Percentiles rank a stretch among this genome's conserved stretches.
phyloP scores from a whole-genome alignment of 2,797 vertebrate species.

The Glossophaga mutica region DNA sequence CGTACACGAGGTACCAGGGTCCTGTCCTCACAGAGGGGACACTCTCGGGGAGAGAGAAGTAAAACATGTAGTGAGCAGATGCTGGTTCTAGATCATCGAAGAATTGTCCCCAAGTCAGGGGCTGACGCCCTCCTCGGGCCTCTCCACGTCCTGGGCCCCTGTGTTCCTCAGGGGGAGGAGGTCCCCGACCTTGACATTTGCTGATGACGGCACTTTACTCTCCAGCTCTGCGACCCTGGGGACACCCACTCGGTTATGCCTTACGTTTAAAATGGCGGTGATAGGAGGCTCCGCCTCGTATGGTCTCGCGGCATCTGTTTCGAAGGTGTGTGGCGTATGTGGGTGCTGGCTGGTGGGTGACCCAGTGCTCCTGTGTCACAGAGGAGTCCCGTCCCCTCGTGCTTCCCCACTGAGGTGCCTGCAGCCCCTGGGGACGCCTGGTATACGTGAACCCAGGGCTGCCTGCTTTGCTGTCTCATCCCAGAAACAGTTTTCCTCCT shows the following conservation, averaged over 20 bases:
- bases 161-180: background rate
- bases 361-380: no score
- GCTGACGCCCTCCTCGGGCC: background rate
- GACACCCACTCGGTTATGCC: background rate
- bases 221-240: background rate
- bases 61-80: background rate
- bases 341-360: no score
- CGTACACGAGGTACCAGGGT: background rate
- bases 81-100: background rate
- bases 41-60: background rate
- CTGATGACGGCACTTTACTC: background rate
- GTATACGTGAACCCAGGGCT: background rate
- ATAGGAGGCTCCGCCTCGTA: no score
- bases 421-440: no score
- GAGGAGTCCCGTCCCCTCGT: no score
- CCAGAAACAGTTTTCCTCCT: background rate
- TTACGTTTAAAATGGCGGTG: no score
- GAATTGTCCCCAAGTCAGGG: background rate
- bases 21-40: background rate
- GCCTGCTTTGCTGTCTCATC: fast-evolving
- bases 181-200: background rate
- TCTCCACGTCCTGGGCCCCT: background rate
- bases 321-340: no score
- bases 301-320: fast-evolving
- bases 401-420: background rate